These are phyloP conservation scores for Acanthosepion lycidas DNA, from an alignment of 2,888 invertebrate genomes.

Conservation along the genomic window DNA sequence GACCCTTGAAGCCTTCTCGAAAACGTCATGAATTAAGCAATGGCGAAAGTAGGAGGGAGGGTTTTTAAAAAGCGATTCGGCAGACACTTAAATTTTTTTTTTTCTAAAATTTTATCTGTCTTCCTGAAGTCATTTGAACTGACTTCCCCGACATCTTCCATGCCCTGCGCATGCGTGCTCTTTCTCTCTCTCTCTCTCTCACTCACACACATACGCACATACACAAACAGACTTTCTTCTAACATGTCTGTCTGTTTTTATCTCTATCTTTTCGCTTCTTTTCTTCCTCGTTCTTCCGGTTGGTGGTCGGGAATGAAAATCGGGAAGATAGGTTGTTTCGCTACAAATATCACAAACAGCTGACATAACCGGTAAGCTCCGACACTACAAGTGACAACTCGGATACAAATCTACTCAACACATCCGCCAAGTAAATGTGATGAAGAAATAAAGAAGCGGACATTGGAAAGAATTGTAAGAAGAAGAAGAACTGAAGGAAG, in stretches of 20 bases:
- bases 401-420: constrained; percentile 33
- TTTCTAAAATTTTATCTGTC: background rate
- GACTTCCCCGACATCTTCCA: background rate
- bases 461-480: background rate
- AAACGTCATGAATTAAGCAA: background rate
- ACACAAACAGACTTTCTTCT: background rate
- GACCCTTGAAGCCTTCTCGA: background rate
- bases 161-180: too few species aligned
- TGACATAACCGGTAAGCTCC: constrained; percentile 7
- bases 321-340: background rate
- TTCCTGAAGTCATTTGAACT: constrained; percentile 33
- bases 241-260: background rate
- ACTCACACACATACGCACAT: too few species aligned
- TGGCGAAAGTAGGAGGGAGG: background rate
- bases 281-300: background rate
- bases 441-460: background rate
- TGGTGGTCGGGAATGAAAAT: background rate
- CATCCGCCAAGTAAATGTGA: background rate
- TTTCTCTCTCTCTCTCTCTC: background rate
- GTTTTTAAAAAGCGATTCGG: constrained; percentile 15
- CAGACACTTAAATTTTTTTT: constrained; percentile 33
- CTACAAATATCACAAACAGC: constrained; percentile 33
- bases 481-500: background rate
- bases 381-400: background rate
- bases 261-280: background rate